Evolutionary conservation across 2,113 vertebrate species (phyloP).

Genomic region (Seriola rivoliana): DNA sequence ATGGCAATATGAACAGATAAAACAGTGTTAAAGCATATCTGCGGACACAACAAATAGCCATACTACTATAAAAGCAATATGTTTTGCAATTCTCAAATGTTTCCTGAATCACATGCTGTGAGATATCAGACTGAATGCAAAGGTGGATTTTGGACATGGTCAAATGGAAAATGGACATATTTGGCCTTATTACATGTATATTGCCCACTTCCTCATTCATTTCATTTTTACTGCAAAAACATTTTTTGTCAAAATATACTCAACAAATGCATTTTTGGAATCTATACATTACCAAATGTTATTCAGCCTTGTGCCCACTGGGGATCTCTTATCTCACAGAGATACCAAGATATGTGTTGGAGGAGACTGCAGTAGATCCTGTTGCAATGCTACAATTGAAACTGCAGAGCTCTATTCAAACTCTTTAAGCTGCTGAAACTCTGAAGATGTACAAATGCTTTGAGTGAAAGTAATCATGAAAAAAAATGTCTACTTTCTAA

Average conservation of each 20-base stretch:
- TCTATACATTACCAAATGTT: constrained; percentile 8
- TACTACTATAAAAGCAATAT: constrained; percentile 36
- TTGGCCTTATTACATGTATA: constrained; percentile 33
- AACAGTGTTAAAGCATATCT: constrained; percentile 58
- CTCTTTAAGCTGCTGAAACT: not conserved
- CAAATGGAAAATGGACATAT: constrained; percentile 32
- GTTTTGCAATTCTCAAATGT: not conserved
- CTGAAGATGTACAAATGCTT: not conserved
- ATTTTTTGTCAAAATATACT: constrained; percentile 36
- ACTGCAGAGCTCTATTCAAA: not conserved
- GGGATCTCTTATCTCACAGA: constrained; percentile 42
- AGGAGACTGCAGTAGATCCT: not conserved
- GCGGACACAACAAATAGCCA: constrained; percentile 59
- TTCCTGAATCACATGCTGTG: constrained; percentile 23
- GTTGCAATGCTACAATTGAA: not conserved
- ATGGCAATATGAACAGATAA: constrained; percentile 57
- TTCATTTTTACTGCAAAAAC: constrained; percentile 7
- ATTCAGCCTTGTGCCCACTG: constrained; percentile 57
- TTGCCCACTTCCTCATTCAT: constrained; percentile 23
- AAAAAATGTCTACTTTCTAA: not conserved
- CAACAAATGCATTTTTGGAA: constrained; percentile 14
- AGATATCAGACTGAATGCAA: constrained; percentile 25
- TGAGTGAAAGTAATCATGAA: not conserved
- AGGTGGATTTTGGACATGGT: not conserved
- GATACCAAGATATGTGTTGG: not conserved